Base-by-base conservation (phyloP, 2,113 vertebrate species). In the Antechinus flavipes region DNA sequence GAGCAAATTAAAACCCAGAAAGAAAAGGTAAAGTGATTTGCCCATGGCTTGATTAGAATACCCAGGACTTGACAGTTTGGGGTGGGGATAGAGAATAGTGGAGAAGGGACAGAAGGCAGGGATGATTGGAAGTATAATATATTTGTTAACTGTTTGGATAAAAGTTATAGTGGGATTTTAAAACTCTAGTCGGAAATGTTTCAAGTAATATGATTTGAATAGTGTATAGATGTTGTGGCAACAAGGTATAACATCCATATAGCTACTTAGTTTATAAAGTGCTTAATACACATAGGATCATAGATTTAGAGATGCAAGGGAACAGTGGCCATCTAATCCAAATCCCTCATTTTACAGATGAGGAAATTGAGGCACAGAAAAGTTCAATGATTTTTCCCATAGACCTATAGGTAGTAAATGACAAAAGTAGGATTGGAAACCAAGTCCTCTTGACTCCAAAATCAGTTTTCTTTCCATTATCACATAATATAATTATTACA, bases 51-150 rank as follows among this genome's bases (percentile, higher is more conserved):
- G 35, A 16, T 76, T 76, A 76, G 68, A 11, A 76, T 4, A 84
- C 14, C 68, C 7, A 84, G 14, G 68, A 84, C 16, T 84, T 22
- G 16, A 84, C 35, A 42, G 16, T 42, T 68, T 68, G 11, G 30
- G 3, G 14, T n/a, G 35, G 68, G 16, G n/a, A 6, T 54, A 0
- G 35, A 35, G 68, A 0, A 6, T 0, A 22, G 19, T 42, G 19
- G n/a, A 42, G 19, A 84, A 16, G 68, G 16, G 68, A 22, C n/a
- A 84, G 68, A 84, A 42, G n/a, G 35, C 35, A 84, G 35, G 16
- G n/a, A 84, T 84, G 14, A 42, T 76, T 76, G 35, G 61, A 76
- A 76, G 35, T 7, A n/a, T 76, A 35, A 76, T 22, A 76, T 22
- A 84, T 42, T 84, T 84, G n/a, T 84, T 84, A 84, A 84, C 68